These are phyloP conservation scores for Orientallactaga bullata DNA, from an alignment of 2,113 vertebrate genomes.

Conservation along the genomic window DNA sequence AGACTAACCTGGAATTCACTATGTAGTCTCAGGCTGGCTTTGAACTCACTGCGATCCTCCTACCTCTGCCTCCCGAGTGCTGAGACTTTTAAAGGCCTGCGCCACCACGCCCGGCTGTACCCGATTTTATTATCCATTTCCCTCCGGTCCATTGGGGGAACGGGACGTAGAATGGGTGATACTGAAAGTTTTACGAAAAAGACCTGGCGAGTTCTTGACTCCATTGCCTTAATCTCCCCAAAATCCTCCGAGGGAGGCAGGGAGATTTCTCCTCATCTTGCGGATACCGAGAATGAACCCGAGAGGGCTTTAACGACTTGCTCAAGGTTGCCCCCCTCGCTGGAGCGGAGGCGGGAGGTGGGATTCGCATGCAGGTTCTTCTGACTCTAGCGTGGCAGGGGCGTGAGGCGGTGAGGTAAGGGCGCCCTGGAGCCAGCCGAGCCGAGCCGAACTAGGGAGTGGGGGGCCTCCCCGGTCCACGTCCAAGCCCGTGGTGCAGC, in stretches of 20 bases:
- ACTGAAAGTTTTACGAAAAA: not conserved
- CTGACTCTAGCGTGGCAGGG: not conserved
- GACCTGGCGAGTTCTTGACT: not conserved
- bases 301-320: constrained; percentile 61
- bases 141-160: too few relatives aligned
- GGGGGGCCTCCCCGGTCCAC: not conserved
- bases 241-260: not conserved
- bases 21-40: too few relatives aligned
- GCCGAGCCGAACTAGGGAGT: not conserved
- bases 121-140: not conserved
- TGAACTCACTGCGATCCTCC: too few relatives aligned
- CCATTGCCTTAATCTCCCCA: not conserved
- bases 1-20: too few relatives aligned
- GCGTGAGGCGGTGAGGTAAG: not conserved
- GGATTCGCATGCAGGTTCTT: constrained; percentile 9
- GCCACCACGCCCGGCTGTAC: not conserved
- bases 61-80: too few relatives aligned
- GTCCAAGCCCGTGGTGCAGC: constrained; percentile 48
- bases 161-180: not conserved
- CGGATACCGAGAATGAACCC: not conserved
- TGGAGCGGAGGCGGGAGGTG: not conserved
- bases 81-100: too few relatives aligned
- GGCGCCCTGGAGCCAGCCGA: not conserved
- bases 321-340: constrained; percentile 70
- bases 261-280: not conserved